Evolutionary conservation across 1,140 invertebrate species (phyloP), one percentile per base, ranked within the genome.

Genomic region (Diabrotica undecimpunctata): DNA sequence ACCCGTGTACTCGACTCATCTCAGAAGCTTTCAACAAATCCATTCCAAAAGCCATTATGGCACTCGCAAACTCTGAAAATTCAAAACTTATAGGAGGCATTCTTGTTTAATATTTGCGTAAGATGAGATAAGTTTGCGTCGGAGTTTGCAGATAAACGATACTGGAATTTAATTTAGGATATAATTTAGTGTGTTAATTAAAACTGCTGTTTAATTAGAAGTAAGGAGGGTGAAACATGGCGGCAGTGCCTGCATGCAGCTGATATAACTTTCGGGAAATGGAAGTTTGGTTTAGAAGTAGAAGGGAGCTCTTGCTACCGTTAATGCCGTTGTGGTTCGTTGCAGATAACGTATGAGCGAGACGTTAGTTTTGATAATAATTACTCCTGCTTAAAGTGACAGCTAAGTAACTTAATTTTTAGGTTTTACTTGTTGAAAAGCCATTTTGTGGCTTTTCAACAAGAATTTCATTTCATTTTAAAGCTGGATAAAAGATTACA

Each of bases 141-240:
- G 59, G 38, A 68, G 68, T 70, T 67, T 64, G 59, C 46, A 72
- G 70, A 75, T 75, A 72, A 73, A 75, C 71, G 73, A 72, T 74
- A 70, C 67, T 65, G 70, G 68, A 74, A 77, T 77, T 76, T 75
- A 74, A 74, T 78, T 77, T 73, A 75, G 70, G 73, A 70, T 74
- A 74, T 78, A 79, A 78, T 77, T 79, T 76, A 77, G 70, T 69
- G 72, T 75, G 73, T 78, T 79, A 79, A 79, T 78, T 78, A 79
- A 79, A 79, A 79, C 77, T 72, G 75, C 75, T 76, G 76, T 78
- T 79, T 77, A 79, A 79, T 79, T 78, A 77, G 75, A 77, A 70
- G 68, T 67, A 65, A 68, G 72, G 64, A 66, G 68, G 73, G 65
- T 74, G 73, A 76, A 72, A 72, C 64, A 72, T 73, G 74, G 67